A percentile compares a stretch with the other conserved stretches of the same genome.
Evolutionary conservation across 2,797 vertebrate genomes (phyloP).

Genomic region (Percopsis omiscomaycus): DNA sequence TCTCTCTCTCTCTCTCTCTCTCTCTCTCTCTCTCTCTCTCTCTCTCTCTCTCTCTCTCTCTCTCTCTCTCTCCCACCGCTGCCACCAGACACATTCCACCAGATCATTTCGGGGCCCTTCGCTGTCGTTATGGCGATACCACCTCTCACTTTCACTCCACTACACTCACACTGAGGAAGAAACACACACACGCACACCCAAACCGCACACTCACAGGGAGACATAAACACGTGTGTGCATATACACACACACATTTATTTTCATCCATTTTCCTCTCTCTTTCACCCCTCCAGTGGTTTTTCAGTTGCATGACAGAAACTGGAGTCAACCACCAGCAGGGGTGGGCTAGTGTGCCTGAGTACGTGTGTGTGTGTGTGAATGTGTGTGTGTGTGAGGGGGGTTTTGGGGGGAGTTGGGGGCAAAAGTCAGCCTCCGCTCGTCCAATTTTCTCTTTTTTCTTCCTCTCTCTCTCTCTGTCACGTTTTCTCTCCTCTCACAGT

Average conservation of each 20-base stretch:
- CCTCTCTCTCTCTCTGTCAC: constrained; percentile 29
- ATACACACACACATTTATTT: constrained; percentile 52
- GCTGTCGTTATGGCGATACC: constrained; percentile 87
- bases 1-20: not conserved
- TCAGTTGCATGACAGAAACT: constrained; percentile 99
- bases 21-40: not conserved
- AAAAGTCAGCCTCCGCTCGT: constrained; percentile 81
- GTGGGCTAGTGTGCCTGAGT: constrained; percentile 41
- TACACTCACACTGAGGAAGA: not conserved
- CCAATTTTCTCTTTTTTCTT: constrained; percentile 30
- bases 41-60: not conserved
- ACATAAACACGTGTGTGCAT: not conserved
- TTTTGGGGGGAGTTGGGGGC: constrained; percentile 67
- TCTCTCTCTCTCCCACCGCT: constrained; percentile 70
- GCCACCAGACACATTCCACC: constrained; percentile 96
- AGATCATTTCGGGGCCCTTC: constrained; percentile 84
- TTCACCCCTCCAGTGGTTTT: constrained; percentile 95
- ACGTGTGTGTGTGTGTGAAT: not conserved
- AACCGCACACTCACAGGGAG: not conserved
- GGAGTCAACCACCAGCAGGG: constrained; percentile 82
- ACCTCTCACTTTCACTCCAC: constrained; percentile 48
- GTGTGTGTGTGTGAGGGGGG: constrained; percentile 6
- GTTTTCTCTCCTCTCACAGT: constrained; percentile 74
- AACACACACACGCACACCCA: constrained; percentile 13
- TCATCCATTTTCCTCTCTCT: constrained; percentile 60